These are phyloP conservation scores for Strigamia crassipes DNA, from an alignment of 2,888 invertebrate species.

Conservation along the genomic window DNA sequence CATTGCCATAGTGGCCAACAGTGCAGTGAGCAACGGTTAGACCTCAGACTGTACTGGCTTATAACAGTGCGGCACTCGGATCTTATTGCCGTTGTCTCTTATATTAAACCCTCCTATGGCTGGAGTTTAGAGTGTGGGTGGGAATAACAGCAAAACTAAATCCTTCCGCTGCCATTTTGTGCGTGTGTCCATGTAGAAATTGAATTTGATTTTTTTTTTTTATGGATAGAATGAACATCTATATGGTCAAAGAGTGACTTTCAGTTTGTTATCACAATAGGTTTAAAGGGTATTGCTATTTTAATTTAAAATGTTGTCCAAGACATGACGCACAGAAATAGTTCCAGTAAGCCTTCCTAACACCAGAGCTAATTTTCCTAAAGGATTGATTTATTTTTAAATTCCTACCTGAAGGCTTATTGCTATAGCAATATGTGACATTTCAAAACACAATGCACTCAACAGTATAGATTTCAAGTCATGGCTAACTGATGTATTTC, in stretches of 20 bases:
- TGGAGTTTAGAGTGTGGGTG: not conserved
- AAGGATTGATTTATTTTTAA: not conserved
- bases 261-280: not conserved
- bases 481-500: too few relatives aligned
- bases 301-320: not conserved
- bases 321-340: not conserved
- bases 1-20: not conserved
- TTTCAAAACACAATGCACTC: too few relatives aligned
- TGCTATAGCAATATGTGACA: not conserved
- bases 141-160: not conserved
- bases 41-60: not conserved
- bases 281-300: not conserved
- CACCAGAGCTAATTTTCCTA: not conserved
- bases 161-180: not conserved
- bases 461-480: too few relatives aligned
- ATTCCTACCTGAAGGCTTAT: not conserved
- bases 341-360: not conserved
- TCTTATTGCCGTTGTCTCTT: not conserved
- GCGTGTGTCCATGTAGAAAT: not conserved
- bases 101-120: not conserved
- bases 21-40: not conserved
- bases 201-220: constrained; percentile 11
- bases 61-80: not conserved
- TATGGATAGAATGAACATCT: not conserved
- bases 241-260: not conserved